Evolutionary conservation across 2,888 invertebrate genomes (phyloP), one percentile per base, ranked within the genome.

Genomic region (Hirtodrosophila cameraria): DNA sequence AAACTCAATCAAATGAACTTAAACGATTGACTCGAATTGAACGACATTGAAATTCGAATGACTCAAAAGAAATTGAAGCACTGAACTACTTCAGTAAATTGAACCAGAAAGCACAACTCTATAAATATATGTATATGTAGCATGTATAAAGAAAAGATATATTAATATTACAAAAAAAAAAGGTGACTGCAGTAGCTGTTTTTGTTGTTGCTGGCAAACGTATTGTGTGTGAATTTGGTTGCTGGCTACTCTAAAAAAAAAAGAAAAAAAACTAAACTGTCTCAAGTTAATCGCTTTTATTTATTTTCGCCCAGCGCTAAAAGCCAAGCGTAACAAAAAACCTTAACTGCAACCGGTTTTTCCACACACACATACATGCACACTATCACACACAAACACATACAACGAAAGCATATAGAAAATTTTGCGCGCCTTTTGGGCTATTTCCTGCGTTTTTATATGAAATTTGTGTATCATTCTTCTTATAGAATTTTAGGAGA

Each of bases 271-370:
- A n/a, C n/a, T 85, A 82, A 82, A 82, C 79, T 81, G 87, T 81
- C 81, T 81, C 81, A 81, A 81, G 85, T 81, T 86, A 86, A 86
- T 81, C 85, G 87, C 87, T 86, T 81, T 81, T 81, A 85, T 86
- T 82, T 82, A 85, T 82, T 87, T 82, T 85, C 84, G 86, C 79
- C 84, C 70, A 69, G 55, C 59, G 48, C 48, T 33, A 46, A 67
- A 38, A 61, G 77, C 67, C 53, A 65, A 65, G 81, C 57, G 43
- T 39, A 54, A 39, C 58, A 61, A 58, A 59, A 58, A 59, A 62
- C 45, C 63, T 75, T 48, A 75, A 75, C 82, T 82, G 87, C 83
- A 82, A 82, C 82, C 87, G 87, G 82, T 82, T 82, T 78, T 75
- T 67, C 79, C 71, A 72, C 70, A 70, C 64, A 57, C 60, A 58